phyloP scores from a whole-genome alignment of 1,140 invertebrate species.

The Rhopalosiphum padi region DNA sequence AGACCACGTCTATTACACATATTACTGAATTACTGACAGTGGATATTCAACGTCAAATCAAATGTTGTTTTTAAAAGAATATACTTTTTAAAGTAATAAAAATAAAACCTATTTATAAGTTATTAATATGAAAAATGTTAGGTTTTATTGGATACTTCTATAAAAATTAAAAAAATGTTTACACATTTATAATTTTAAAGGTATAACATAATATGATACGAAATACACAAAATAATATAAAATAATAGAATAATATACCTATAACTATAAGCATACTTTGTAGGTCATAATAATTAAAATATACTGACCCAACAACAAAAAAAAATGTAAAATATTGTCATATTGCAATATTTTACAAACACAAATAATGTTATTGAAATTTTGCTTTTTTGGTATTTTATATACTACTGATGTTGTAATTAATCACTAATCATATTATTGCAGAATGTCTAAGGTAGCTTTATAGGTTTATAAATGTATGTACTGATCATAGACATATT shows the following conservation, averaged over 20 bases:
- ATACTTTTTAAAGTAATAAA: not conserved
- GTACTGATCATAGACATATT: not conserved
- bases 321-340: not conserved
- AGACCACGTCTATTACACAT: not conserved
- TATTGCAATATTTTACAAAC: conserved; percentile 28
- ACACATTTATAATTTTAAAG: not conserved
- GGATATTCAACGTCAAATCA: not conserved
- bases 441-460: not conserved
- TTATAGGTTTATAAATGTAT: not conserved
- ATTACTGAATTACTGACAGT: not conserved
- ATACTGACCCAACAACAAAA: not conserved
- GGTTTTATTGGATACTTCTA: not conserved
- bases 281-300: conserved; percentile 4
- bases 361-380: conserved; percentile 15
- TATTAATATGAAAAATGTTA: not conserved
- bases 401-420: not conserved
- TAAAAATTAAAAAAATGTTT: not conserved
- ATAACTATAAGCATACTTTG: not conserved
- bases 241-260: not conserved
- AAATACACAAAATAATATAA: not conserved
- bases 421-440: not conserved
- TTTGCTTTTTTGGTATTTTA: not conserved
- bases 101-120: not conserved
- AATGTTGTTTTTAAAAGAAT: not conserved
- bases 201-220: not conserved